These are phyloP conservation scores for Hephaestus fuliginosus DNA, from an alignment of 2,797 vertebrate genomes.

Conservation along the genomic window DNA sequence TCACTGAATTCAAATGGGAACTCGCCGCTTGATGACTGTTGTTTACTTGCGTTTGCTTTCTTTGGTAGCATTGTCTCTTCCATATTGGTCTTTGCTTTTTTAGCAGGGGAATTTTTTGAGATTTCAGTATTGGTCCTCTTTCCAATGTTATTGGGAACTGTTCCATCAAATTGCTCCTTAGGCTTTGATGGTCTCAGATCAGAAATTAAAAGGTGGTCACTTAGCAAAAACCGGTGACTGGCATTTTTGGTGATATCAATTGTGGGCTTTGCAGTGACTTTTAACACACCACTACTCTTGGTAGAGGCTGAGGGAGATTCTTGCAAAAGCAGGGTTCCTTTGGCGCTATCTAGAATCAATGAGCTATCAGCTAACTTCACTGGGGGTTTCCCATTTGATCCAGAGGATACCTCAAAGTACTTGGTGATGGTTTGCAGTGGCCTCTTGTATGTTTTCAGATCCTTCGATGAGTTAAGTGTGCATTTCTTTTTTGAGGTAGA, in stretches of 20 bases:
- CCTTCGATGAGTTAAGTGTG: constrained; percentile 81
- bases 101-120: constrained; percentile 81
- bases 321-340: constrained; percentile 84
- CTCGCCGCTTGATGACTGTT: constrained; percentile 80
- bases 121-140: constrained; percentile 84
- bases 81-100: constrained; percentile 86
- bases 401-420: constrained; percentile 78
- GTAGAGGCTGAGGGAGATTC: constrained; percentile 83
- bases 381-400: constrained; percentile 81
- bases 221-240: constrained; percentile 79
- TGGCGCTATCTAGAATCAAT: constrained; percentile 76
- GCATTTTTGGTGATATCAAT: constrained; percentile 87
- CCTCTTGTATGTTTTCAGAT: constrained; percentile 83
- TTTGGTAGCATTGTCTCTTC: constrained; percentile 81
- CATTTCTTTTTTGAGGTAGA: constrained; percentile 78
- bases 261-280: constrained; percentile 87
- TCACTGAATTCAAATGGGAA: constrained; percentile 90
- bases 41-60: constrained; percentile 80
- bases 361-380: constrained; percentile 81
- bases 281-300: constrained; percentile 89
- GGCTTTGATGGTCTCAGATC: constrained; percentile 76
- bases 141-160: constrained; percentile 75
- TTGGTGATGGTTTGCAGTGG: constrained; percentile 82
- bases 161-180: constrained; percentile 83
- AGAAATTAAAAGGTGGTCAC: constrained; percentile 58